A percentile compares a stretch with the other conserved stretches of the same genome.
These are phyloP conservation scores for Lemur catta DNA, from an alignment of 2,797 vertebrate species.

Conservation along the genomic window DNA sequence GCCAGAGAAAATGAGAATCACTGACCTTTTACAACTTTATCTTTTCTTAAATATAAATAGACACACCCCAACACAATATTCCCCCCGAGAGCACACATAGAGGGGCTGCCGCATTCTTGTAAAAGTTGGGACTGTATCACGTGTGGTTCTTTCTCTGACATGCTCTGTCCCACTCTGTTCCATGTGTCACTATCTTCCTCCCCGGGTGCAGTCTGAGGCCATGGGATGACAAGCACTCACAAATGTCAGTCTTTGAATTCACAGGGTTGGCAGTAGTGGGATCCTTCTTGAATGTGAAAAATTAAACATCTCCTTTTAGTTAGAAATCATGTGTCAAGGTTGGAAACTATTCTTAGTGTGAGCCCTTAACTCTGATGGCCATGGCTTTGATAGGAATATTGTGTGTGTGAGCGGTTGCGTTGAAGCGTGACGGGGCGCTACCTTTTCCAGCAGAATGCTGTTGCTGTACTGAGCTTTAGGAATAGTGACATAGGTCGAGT, in stretches of 20 bases:
- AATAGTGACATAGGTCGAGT: neutral
- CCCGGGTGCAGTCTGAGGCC: neutral
- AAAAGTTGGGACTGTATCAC: neutral
- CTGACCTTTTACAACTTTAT: neutral
- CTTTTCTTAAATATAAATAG: neutral
- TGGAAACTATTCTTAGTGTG: neutral
- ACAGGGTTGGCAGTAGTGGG: too few species aligned
- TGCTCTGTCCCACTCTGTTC: neutral
- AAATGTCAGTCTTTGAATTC: neutral
- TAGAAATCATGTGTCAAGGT: neutral
- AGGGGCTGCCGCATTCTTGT: neutral
- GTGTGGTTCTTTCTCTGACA: neutral
- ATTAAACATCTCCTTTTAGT: neutral
- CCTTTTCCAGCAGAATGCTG: neutral
- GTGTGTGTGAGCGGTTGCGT: accelerated
- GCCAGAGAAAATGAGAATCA: neutral
- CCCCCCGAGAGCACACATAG: neutral
- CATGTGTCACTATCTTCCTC: too few species aligned
- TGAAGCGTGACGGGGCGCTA: accelerated
- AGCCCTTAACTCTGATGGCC: neutral
- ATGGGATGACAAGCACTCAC: accelerated
- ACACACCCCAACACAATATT: neutral
- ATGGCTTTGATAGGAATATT: neutral
- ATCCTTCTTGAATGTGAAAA: neutral
- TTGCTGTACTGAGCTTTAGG: neutral